phyloP scores from a whole-genome alignment of 2,113 vertebrate species.

The Carollia perspicillata region DNA sequence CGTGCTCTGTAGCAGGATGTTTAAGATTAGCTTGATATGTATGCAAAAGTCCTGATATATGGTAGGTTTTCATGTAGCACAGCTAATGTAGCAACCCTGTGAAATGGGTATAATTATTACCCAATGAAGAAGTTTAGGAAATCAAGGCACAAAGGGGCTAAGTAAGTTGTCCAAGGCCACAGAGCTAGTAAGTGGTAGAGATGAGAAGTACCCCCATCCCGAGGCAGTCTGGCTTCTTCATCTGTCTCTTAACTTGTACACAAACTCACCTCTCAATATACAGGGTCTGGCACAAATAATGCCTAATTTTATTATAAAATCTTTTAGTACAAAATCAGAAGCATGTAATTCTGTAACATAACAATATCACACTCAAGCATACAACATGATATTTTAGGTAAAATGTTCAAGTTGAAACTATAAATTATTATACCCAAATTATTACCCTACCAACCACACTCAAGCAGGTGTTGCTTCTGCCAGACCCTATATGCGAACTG shows the following conservation, averaged over 20 bases:
- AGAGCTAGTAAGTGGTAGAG: not conserved
- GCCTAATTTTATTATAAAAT: too few species aligned
- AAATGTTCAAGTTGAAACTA: too few species aligned
- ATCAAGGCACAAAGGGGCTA: not conserved
- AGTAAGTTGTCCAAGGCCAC: not conserved
- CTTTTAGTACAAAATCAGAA: too few species aligned
- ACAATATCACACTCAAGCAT: too few species aligned
- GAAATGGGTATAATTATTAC: not conserved
- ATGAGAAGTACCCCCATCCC: fast-evolving
- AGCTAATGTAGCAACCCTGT: not conserved
- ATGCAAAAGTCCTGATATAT: not conserved
- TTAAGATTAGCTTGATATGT: not conserved
- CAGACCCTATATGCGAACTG: not conserved
- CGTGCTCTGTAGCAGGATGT: not conserved
- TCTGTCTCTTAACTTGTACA: not conserved
- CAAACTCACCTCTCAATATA: fast-evolving
- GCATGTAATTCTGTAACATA: too few species aligned
- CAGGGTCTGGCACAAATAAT: too few species aligned
- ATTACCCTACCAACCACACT: too few species aligned
- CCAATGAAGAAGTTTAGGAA: not conserved
- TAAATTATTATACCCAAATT: too few species aligned
- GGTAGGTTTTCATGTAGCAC: not conserved
- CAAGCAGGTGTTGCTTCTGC: too few species aligned
- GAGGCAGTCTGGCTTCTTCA: not conserved
- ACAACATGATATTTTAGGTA: too few species aligned